Conservation (phyloP, 2,113 vertebrate species). For the Bettongia penicillata region DNA sequence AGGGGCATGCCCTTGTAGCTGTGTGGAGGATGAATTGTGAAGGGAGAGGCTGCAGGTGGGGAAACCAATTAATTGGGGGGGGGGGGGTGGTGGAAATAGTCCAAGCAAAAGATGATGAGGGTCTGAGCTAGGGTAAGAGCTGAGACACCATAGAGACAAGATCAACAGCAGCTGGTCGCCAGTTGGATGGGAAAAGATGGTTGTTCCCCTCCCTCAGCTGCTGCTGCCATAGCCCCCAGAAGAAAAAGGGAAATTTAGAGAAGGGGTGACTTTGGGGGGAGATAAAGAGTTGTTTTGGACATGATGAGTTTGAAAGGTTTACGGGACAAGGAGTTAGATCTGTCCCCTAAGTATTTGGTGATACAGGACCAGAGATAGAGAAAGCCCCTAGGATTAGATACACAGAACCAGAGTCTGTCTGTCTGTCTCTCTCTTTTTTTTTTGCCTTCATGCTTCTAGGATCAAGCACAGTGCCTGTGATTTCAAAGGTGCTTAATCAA, state of each 20-base stretch:
- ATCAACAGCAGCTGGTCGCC: neutral
- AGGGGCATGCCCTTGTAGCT: neutral
- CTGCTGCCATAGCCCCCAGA: too few species aligned
- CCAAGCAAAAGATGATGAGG: neutral
- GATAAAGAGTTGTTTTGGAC: neutral
- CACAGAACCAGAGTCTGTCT: neutral
- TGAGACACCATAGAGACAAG: neutral
- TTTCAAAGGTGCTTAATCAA: neutral
- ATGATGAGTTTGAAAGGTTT: neutral
- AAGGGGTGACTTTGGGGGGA: neutral
- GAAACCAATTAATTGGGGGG: neutral
- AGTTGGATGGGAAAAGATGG: neutral
- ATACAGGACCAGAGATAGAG: neutral
- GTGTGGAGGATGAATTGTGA: neutral
- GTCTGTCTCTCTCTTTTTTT: too few species aligned
- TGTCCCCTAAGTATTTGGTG: neutral
- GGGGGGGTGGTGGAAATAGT: neutral
- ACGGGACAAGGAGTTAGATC: neutral
- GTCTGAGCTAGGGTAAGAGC: neutral
- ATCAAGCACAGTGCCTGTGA: neutral
- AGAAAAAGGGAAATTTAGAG: too few species aligned
- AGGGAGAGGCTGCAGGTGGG: neutral
- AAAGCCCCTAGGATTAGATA: neutral
- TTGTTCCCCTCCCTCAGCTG: too few species aligned
- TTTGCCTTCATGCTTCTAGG: neutral